Conservation (phyloP, 1,140 invertebrate genomes). For the Odontomachus brunneus region DNA sequence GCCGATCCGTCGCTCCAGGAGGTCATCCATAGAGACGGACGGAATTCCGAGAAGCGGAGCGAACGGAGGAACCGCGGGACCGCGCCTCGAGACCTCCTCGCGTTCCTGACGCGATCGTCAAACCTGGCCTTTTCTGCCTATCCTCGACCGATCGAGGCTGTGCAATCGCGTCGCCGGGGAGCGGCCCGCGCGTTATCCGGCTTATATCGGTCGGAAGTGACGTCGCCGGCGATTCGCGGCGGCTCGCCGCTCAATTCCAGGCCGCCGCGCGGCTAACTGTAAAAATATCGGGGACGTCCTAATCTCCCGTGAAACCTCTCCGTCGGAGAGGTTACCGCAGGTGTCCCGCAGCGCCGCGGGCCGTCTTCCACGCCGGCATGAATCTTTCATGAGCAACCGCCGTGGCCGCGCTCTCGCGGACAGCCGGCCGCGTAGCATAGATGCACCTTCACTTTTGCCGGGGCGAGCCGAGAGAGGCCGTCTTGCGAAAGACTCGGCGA, state of each 20-base stretch:
- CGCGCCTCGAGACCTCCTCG: background rate
- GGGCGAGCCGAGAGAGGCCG: constrained; percentile 5
- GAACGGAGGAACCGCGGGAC: constrained; percentile 1
- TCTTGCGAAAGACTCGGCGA: constrained; percentile 33
- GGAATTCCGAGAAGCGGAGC: constrained; percentile 16
- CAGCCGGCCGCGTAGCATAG: constrained; percentile 3
- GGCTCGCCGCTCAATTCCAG: constrained; percentile 27
- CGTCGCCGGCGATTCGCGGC: background rate
- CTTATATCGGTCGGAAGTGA: constrained; percentile 42
- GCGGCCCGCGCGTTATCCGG: background rate
- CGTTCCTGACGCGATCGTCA: background rate
- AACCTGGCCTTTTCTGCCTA: background rate
- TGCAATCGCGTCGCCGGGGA: background rate
- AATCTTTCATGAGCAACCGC: constrained; percentile 59
- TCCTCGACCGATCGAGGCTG: constrained; percentile 16
- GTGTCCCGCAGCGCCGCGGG: constrained; percentile 48
- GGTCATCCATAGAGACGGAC: background rate
- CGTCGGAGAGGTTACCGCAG: constrained; percentile 38
- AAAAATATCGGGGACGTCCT: constrained; percentile 65
- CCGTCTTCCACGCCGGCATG: constrained; percentile 37
- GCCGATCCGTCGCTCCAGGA: background rate
- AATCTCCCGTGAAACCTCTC: constrained; percentile 50
- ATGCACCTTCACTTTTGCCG: constrained; percentile 62
- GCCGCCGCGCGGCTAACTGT: constrained; percentile 56
- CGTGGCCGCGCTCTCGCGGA: no score